A percentile compares a stretch with the other conserved stretches of the same genome.
Conservation (phyloP, 2,888 invertebrate species). For the Perizoma affinitatum region DNA sequence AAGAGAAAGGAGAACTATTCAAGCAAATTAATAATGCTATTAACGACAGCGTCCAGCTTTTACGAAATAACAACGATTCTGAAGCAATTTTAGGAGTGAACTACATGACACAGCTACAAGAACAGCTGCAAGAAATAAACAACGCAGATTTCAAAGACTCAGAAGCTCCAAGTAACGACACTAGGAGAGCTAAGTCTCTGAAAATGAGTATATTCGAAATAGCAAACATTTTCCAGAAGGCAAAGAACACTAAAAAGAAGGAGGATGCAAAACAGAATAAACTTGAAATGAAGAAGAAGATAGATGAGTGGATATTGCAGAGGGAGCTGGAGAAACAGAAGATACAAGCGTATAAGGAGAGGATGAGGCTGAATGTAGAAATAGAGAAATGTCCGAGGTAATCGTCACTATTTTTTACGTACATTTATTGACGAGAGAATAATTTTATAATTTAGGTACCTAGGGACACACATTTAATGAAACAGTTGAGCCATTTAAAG, state of each 20-base stretch:
- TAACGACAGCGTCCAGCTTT: slow-evolving; percentile 48
- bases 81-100: slow-evolving; percentile 47
- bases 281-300: slow-evolving; percentile 42
- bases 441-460: no score
- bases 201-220: slow-evolving; percentile 30
- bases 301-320: slow-evolving; percentile 51
- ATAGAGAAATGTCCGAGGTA: slow-evolving; percentile 42
- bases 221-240: slow-evolving; percentile 27
- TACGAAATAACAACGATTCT: slow-evolving; percentile 48
- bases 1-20: slow-evolving; percentile 47
- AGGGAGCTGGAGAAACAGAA: slow-evolving; percentile 45
- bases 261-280: slow-evolving; percentile 18
- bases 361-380: slow-evolving; percentile 2
- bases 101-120: slow-evolving; percentile 51
- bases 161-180: slow-evolving; percentile 15
- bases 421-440: no score
- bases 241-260: not conserved
- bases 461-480: no score
- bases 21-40: slow-evolving; percentile 55
- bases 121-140: slow-evolving; percentile 47
- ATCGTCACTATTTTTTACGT: not conserved
- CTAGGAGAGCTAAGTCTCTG: slow-evolving; percentile 12
- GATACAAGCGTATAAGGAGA: slow-evolving; percentile 37
- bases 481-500: no score
- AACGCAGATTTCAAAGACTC: slow-evolving; percentile 23